Base-by-base conservation (phyloP, 1,140 invertebrate genomes). In the Saccostrea glomerata region DNA sequence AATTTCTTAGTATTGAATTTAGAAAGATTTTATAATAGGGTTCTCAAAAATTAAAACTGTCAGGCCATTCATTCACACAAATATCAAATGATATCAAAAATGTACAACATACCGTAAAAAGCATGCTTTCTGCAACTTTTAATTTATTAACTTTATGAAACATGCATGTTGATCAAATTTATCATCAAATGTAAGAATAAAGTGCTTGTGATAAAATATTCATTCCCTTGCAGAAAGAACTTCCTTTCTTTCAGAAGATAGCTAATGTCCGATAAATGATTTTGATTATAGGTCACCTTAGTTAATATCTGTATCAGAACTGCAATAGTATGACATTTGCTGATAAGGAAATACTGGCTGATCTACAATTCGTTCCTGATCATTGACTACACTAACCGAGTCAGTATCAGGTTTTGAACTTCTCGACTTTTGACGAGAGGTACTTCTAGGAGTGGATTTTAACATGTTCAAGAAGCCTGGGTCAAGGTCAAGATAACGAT, bases 11-110 rank as follows among this genome's bases (percentile, higher is more conserved):
- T 30, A 36, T 30, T 30, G 25, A 30, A 77, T 63, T 15, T 63
- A 15, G 70, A 17, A 77, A 12, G 25, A 36, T 30, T 77, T 77
- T 77, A 30, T 77, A 30, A 77, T 25, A 77, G 23, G 70, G 13
- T 25, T 25, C 13, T 30, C 70, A 77, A 77, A 36, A 77, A 77
- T 77, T 30, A 77, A 77, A 63, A 73, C 15, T 30, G 25, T 36
- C 70, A 77, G 70, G 70, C 70, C 70, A 77, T 77, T 77, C 70
- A 77, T 77, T 77, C 70, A 77, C 25, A 77, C 70, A 77, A 77
- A 66, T n/a, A 6, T 66, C 60, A 66, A n/a, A 30, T 25, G 70
- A 77, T 36, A 36, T 11, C 30, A 30, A 77, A 36, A 77, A 36
- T 13, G 15, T 15, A 77, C 25, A 77, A 30, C 25, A 73, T 25